These are phyloP conservation scores for Papilio xuthus DNA, from an alignment of 1,140 invertebrate species.

Conservation along the genomic window DNA sequence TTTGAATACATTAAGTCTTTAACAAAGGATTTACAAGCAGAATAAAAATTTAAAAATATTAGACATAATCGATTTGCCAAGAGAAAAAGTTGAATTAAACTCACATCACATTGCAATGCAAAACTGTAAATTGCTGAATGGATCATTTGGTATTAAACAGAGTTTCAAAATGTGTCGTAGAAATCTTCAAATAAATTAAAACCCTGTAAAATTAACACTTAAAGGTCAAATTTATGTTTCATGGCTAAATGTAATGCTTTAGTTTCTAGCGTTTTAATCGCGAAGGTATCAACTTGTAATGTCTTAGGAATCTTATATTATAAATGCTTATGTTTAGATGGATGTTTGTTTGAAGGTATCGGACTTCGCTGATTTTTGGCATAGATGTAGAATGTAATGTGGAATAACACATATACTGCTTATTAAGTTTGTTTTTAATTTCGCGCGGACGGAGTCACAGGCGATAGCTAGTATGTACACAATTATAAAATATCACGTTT, in stretches of 20 bases:
- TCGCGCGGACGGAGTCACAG: too few relatives aligned
- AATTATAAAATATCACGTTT: neutral
- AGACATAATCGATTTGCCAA: neutral
- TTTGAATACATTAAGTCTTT: neutral
- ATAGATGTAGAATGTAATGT: too few relatives aligned
- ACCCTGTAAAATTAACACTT: too few relatives aligned
- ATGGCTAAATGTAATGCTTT: neutral
- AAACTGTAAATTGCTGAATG: slow-evolving; percentile 1
- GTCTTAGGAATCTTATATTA: too few relatives aligned
- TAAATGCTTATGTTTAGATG: too few relatives aligned
- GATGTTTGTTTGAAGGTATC: too few relatives aligned
- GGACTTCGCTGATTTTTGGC: too few relatives aligned
- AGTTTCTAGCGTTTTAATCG: neutral
- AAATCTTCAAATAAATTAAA: neutral
- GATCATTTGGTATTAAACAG: neutral
- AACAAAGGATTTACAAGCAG: neutral
- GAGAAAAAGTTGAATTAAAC: neutral
- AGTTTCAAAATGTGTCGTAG: neutral
- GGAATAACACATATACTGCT: too few relatives aligned
- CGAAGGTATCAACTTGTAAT: neutral
- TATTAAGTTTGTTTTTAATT: too few relatives aligned
- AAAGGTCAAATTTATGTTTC: neutral
- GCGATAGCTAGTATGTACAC: too few relatives aligned
- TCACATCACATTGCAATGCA: neutral
- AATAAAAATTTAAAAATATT: neutral